Evolutionary conservation across 2,888 invertebrate species (phyloP).

Genomic region (Ectropis crepuscularia): DNA sequence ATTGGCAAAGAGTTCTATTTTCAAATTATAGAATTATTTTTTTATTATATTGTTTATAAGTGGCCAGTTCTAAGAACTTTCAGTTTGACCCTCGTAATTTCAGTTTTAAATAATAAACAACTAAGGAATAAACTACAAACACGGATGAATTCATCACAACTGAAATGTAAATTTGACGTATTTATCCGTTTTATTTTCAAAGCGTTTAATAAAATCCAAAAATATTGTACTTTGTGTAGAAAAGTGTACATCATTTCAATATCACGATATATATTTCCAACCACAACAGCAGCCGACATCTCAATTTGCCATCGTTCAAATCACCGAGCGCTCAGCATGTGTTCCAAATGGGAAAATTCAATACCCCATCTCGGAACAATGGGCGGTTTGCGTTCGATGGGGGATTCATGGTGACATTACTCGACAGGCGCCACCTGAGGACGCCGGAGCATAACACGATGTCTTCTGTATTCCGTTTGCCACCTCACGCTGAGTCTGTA

Average conservation of each 20-base stretch:
- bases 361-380: slow-evolving; percentile 43
- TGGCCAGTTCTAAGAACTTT: too few species aligned
- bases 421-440: slow-evolving; percentile 37
- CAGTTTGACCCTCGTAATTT: too few species aligned
- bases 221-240: slow-evolving; percentile 5
- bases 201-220: background rate
- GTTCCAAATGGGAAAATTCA: slow-evolving; percentile 37
- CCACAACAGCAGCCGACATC: slow-evolving; percentile 13
- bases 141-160: too few species aligned
- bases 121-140: too few species aligned
- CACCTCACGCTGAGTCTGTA: slow-evolving; percentile 3
- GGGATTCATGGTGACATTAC: slow-evolving; percentile 45
- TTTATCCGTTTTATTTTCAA: background rate
- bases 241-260: slow-evolving; percentile 5
- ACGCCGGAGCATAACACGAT: slow-evolving; percentile 15
- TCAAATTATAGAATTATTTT: too few species aligned
- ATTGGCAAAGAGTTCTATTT: too few species aligned
- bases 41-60: too few species aligned
- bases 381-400: slow-evolving; percentile 41
- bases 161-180: too few species aligned
- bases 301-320: slow-evolving; percentile 33
- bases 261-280: slow-evolving; percentile 12
- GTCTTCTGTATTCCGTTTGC: slow-evolving; percentile 23
- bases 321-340: slow-evolving; percentile 24
- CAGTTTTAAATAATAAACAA: too few species aligned